Evolutionary conservation across 2,113 vertebrate genomes (phyloP).

Genomic region (Centrocercus urophasianus): DNA sequence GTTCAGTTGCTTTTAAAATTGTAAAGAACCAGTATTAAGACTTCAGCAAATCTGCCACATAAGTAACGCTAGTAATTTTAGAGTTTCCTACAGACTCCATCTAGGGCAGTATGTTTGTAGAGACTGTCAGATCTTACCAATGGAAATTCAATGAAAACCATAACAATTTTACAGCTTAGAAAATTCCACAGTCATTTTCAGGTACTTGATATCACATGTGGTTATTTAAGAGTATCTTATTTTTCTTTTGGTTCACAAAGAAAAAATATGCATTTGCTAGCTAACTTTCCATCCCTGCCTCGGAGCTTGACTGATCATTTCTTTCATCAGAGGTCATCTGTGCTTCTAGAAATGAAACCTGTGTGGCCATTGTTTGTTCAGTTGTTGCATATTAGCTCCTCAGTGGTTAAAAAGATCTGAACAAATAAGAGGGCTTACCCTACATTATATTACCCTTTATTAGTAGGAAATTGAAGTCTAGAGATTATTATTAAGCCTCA

Average conservation of each 20-base stretch:
- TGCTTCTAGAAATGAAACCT: constrained; percentile 68
- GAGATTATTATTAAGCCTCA: constrained; percentile 80
- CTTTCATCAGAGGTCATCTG: constrained; percentile 73
- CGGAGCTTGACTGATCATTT: constrained; percentile 53
- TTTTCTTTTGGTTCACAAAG: neutral
- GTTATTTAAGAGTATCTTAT: neutral
- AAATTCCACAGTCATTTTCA: neutral
- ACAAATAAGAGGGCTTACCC: constrained; percentile 79
- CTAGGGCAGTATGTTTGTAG: neutral
- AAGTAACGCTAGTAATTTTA: rapidly evolving
- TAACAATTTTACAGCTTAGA: neutral
- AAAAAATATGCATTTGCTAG: neutral
- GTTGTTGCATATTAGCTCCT: constrained; percentile 87
- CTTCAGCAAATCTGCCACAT: neutral
- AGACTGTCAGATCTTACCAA: neutral
- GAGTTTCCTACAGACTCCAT: neutral
- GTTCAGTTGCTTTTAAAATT: neutral
- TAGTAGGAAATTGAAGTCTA: constrained; percentile 82
- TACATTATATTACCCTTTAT: constrained; percentile 81
- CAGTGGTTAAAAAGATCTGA: constrained; percentile 73
- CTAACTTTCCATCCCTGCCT: constrained; percentile 33
- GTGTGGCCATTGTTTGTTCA: constrained; percentile 85
- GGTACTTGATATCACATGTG: rapidly evolving
- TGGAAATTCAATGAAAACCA: neutral
- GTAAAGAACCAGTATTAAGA: neutral